A percentile compares a stretch with the other conserved stretches of the same genome.
Evolutionary conservation across 2,888 invertebrate genomes (phyloP).

Genomic region (Liopterus haemorrhoidalis): DNA sequence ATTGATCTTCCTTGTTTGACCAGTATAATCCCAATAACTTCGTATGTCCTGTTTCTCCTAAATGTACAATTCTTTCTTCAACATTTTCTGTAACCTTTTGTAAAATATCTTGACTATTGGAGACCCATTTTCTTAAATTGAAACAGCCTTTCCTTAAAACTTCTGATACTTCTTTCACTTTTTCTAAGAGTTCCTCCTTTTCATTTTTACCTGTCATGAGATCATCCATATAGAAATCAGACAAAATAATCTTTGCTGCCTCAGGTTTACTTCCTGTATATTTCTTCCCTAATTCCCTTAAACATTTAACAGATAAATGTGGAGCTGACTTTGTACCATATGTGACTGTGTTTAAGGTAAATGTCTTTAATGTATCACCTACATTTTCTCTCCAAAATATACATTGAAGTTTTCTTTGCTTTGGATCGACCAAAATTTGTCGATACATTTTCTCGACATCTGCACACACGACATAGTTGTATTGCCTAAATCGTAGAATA

Average conservation of each 20-base stretch:
- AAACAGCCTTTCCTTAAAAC: background rate
- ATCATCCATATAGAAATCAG: constrained; percentile 9
- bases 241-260: background rate
- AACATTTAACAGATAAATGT: constrained; percentile 3
- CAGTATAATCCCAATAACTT: background rate
- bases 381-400: constrained; percentile 36
- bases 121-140: background rate
- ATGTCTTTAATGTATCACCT: constrained; percentile 20
- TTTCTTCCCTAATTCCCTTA: constrained; percentile 7
- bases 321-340: constrained; percentile 33
- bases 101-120: constrained; percentile 3
- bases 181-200: background rate
- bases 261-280: background rate
- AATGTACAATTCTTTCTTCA: background rate
- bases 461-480: constrained; percentile 32
- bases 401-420: constrained; percentile 33
- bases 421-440: constrained; percentile 30
- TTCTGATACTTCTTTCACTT: background rate
- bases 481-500: constrained; percentile 31
- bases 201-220: constrained; percentile 1
- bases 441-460: constrained; percentile 39
- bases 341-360: constrained; percentile 33
- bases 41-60: constrained; percentile 1
- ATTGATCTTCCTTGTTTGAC: background rate
- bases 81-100: background rate